Conservation (phyloP, 2,113 vertebrate species). For the Peromyscus californicus region DNA sequence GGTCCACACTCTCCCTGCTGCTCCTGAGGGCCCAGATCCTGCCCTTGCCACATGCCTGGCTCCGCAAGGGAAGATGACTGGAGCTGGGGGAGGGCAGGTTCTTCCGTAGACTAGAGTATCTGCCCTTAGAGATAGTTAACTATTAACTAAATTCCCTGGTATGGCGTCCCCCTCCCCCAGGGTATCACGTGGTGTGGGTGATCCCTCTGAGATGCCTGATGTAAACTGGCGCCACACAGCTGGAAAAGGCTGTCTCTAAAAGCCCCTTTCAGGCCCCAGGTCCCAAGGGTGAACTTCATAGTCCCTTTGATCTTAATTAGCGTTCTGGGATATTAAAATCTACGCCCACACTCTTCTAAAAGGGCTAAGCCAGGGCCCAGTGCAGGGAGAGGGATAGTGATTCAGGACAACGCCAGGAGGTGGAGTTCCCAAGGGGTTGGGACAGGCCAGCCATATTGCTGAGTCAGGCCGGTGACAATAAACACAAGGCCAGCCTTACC, state of each 20-base stretch:
- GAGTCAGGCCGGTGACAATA: accelerated
- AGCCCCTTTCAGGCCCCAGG: background rate
- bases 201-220: background rate
- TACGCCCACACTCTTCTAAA: background rate
- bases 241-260: background rate
- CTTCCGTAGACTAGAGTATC: background rate
- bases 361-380: background rate
- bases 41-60: too few species aligned
- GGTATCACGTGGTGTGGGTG: background rate
- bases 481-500: background rate
- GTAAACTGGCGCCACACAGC: background rate
- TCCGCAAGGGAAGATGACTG: background rate
- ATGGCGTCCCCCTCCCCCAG: background rate
- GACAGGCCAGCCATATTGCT: background rate
- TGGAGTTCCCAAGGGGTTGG: background rate
- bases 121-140: background rate
- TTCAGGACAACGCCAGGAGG: background rate
- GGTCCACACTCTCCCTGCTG: background rate
- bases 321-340: constrained; percentile 27
- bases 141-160: background rate
- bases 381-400: background rate
- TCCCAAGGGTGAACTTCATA: background rate
- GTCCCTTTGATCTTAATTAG: constrained; percentile 62
- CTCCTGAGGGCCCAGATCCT: background rate
- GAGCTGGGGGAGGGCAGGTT: background rate